Evolutionary conservation across 2,888 invertebrate genomes (phyloP), one percentile per base, ranked within the genome.

Genomic region (Agriopis aurantiaria): DNA sequence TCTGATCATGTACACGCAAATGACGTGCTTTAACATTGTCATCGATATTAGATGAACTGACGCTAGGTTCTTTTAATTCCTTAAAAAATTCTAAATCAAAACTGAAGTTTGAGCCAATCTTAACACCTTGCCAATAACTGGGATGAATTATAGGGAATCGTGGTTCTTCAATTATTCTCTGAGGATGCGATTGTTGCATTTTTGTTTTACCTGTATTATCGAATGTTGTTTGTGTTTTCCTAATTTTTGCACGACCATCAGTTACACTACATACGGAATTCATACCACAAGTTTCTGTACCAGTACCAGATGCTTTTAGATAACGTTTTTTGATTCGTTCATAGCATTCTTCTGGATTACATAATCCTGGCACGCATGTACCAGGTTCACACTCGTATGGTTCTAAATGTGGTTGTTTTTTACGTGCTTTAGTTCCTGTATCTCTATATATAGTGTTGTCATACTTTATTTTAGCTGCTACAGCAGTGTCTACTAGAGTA

Each of bases 321-420:
- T 33, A n/a, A 12, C 33, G 70, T 55, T 17, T 71, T 64, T 75
- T 79, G 11, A 85, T 84, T 51, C 77, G 68, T 73, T 83, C 78
- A 55, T 76, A 71, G 73, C 84, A 85, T 68, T 77, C 71, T 71
- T 80, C 69, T 23, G 85, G 82, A 71, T 85, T 68, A 77, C 88
- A 88, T 68, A 78, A 65, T 33, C 80, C 82, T n/a, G 86, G 87
- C 41, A 80, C 75, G 70, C 86, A 87, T 49, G 83, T 66, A 46
- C 80, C 81, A 57, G 85, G 84, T 69, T 85, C 82, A 64, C 73
- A 75, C 48, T 75, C 65, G 51, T 73, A 60, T 51, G 55, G 55
- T 12, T 55, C 55, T 40, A 55, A 33, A 40, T 40, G 12, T 51
- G 8, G 51, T 23, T 9, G 51, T 51, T 17, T 59, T 55, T 17